Percentiles rank a stretch among this genome's conserved stretches.
phyloP scores from a whole-genome alignment of 2,113 vertebrate genomes.

The Myanophis thanlyinensis region DNA sequence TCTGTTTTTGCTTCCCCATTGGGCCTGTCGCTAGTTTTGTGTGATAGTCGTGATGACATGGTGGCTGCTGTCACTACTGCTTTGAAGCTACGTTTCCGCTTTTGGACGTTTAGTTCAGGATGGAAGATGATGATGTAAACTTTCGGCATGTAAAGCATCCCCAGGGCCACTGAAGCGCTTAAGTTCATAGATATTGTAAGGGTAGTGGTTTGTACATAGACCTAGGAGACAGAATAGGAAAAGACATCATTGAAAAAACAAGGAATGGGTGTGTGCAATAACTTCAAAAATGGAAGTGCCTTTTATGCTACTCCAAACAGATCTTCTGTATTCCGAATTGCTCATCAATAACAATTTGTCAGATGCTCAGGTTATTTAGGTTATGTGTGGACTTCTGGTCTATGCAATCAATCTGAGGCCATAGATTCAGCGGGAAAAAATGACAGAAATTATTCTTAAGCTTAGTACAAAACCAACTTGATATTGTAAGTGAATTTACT shows the following conservation, averaged over 20 bases:
- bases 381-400: neutral
- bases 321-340: neutral
- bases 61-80: constrained; percentile 93
- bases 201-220: constrained; percentile 98
- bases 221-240: constrained; percentile 75
- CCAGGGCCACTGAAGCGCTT: constrained; percentile 94
- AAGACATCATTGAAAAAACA: constrained; percentile 61
- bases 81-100: constrained; percentile 95
- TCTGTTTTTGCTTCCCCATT: constrained; percentile 97
- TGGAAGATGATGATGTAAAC: constrained; percentile 99
- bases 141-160: constrained; percentile 98
- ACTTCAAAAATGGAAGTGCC: neutral
- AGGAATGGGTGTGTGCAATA: neutral
- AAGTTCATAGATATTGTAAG: constrained; percentile 98
- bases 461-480: neutral
- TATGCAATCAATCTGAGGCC: neutral
- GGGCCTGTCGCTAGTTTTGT: constrained; percentile 92
- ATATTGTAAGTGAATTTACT: neutral
- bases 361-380: neutral
- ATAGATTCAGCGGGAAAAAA: neutral
- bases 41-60: constrained; percentile 91
- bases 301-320: neutral
- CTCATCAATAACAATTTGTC: neutral
- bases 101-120: constrained; percentile 96
- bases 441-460: neutral